Base-by-base conservation (phyloP, 2,113 vertebrate genomes). In the Apodemus sylvaticus region DNA sequence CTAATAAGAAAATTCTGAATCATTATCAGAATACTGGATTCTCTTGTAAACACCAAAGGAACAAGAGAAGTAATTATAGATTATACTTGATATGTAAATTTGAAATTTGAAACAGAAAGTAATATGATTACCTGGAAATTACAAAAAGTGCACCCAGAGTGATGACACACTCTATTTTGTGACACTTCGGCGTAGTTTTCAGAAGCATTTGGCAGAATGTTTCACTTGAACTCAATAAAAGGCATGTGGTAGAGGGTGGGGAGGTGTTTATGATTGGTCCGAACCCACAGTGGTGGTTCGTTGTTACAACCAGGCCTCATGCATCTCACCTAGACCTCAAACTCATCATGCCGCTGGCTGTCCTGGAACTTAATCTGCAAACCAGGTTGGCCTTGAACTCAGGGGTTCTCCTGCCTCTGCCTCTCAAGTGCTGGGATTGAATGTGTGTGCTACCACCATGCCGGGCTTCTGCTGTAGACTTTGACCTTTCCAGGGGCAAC, bases 1-100 rank as follows among this genome's bases (percentile, higher is more conserved):
- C n/a, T 87, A 94, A 62, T 48, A 42, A 87, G 85, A 53, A 13
- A 81, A 82, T 70, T 53, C 24, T 91, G 36, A 96, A 78, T 90
- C 68, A 87, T 83, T 55, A 81, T n/a, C 90, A 82, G 60, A 81
- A 96, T 60, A 29, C 89, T 91, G 93, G 66, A 53, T 95, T 89
- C 53, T 96, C 45, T 89, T 96, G 13, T 91, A 95, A 96, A 93
- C 29, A 83, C 17, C 68, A 36, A 91, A 93, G 68, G 62, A 95
- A 93, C 16, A 91, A 55, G 66, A 91, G 90, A 96, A 74, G 78
- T 86, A 96, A 94, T 62, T 95, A 83, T 13, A 74, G n/a, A 88
- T 48, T 53, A 79, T 53, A 66, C 34, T 62, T 53, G 34, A 48
- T 86, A 51, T 85, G 53, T 68, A 82, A 73, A 86, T 68, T 94